Evolutionary conservation across 2,797 vertebrate species (phyloP), one percentile per base, ranked within the genome.

Genomic region (Avahi laniger): DNA sequence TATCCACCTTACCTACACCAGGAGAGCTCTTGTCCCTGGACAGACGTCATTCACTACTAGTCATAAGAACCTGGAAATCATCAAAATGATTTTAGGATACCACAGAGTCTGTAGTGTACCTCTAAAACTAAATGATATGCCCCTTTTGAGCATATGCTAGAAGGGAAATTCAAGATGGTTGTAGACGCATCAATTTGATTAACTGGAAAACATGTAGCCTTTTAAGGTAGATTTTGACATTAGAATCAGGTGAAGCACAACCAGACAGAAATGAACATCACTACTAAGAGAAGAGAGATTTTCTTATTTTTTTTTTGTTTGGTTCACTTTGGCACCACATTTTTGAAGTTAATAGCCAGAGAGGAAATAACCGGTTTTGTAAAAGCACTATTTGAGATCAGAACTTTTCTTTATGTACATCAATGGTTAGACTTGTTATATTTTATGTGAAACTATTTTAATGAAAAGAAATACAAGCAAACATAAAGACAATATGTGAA

Each of bases 371-470:
- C 15, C 17, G 43, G 54, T 88, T 95, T 89, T 38, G 46, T 54
- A 67, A 78, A 69, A 82, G 38, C 10, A 83, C 12, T 65, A 5
- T 85, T 94, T 87, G 76, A 91, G n/a, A 30, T 91, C 38, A 96
- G 52, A 63, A 63, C 17, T 72, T 54, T 93, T 93, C 41, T 78
- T 72, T 79, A 20, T 57, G 28, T 80, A 50, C 86, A 24, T 80
- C n/a, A 80, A 41, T 61, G 13, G 9, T 41, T 94, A 63, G 13
- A 38, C 26, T 89, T 90, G 22, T 65, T 86, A 69, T 26, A 50
- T 46, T 91, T 76, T 81, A 59, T 72, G 33, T 46, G 67, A 75
- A 93, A 30, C 12, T 48, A 54, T 35, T 82, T 95, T 72, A 82
- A 70, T 41, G 35, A 84, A 76, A 73, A 76, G 15, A 30, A 24